These are phyloP conservation scores for Micropoecilia bifurca DNA, from an alignment of 2,797 vertebrate genomes.

Conservation along the genomic window DNA sequence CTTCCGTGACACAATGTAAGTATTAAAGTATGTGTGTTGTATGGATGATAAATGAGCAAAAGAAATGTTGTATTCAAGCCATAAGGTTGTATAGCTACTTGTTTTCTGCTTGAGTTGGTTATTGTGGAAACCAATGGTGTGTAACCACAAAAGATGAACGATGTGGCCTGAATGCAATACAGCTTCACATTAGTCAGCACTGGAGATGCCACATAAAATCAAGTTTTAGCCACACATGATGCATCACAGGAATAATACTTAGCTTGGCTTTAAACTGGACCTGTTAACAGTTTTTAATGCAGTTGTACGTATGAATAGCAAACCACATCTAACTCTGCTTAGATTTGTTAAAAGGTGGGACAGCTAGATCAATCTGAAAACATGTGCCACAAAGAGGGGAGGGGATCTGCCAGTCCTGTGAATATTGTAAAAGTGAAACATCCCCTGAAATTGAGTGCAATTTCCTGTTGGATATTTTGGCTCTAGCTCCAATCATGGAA, in stretches of 20 bases:
- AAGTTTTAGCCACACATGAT: constrained; percentile 29
- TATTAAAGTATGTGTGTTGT: constrained; percentile 24
- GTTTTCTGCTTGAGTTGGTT: constrained; percentile 28
- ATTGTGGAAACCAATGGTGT: constrained; percentile 24
- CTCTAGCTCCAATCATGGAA: constrained; percentile 46
- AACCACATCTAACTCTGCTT: neutral
- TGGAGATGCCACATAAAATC: constrained; percentile 19
- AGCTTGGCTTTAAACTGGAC: constrained; percentile 4
- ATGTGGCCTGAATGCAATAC: constrained; percentile 11
- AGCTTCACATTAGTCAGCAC: constrained; percentile 15
- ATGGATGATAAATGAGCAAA: constrained; percentile 57
- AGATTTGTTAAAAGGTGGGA: neutral
- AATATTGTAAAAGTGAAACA: constrained; percentile 31
- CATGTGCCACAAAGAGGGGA: neutral
- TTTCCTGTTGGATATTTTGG: constrained; percentile 21
- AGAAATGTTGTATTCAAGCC: constrained; percentile 25
- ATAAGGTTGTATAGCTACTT: constrained; percentile 44
- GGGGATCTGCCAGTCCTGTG: constrained; percentile 1
- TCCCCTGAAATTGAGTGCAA: constrained; percentile 24
- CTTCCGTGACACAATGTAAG: constrained; percentile 1
- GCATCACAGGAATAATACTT: constrained; percentile 18
- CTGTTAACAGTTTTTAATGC: constrained; percentile 11
- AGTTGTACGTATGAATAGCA: neutral
- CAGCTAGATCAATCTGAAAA: constrained; percentile 15
- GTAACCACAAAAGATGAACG: constrained; percentile 41